phyloP scores from a whole-genome alignment of 2,888 invertebrate genomes.

The Netelia melanura region DNA sequence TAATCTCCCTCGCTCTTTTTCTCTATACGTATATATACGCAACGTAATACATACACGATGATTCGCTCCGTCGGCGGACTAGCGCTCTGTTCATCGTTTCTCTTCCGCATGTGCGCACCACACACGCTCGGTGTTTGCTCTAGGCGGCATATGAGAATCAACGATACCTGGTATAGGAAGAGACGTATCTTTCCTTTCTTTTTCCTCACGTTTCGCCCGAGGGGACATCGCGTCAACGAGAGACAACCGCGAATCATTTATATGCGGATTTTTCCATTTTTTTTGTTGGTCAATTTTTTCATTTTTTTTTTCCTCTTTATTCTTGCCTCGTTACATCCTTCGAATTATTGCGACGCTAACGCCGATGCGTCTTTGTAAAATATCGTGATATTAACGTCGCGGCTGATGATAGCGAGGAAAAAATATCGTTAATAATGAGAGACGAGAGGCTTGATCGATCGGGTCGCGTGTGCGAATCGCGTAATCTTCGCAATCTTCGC shows the following conservation, averaged over 20 bases:
- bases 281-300: not conserved
- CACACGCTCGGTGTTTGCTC: slow-evolving; percentile 59
- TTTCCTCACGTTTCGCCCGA: not conserved
- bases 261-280: not conserved
- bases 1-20: slow-evolving; percentile 17
- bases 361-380: too few relatives aligned
- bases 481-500: slow-evolving; percentile 23
- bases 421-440: not conserved
- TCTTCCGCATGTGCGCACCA: slow-evolving; percentile 57
- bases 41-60: slow-evolving; percentile 46
- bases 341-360: too few relatives aligned
- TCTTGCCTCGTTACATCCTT: not conserved
- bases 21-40: slow-evolving; percentile 2
- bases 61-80: slow-evolving; percentile 32
- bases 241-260: not conserved
- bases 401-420: not conserved
- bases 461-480: not conserved
- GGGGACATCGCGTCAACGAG: not conserved
- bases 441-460: slow-evolving; percentile 13
- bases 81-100: slow-evolving; percentile 33
- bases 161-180: slow-evolving; percentile 69
- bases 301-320: not conserved
- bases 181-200: not conserved
- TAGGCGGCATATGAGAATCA: slow-evolving; percentile 31
- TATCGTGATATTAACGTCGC: too few relatives aligned